A percentile compares a stretch with the other conserved stretches of the same genome.
phyloP scores from a whole-genome alignment of 2,797 vertebrate species.

The Chaetodon trifasciatus region DNA sequence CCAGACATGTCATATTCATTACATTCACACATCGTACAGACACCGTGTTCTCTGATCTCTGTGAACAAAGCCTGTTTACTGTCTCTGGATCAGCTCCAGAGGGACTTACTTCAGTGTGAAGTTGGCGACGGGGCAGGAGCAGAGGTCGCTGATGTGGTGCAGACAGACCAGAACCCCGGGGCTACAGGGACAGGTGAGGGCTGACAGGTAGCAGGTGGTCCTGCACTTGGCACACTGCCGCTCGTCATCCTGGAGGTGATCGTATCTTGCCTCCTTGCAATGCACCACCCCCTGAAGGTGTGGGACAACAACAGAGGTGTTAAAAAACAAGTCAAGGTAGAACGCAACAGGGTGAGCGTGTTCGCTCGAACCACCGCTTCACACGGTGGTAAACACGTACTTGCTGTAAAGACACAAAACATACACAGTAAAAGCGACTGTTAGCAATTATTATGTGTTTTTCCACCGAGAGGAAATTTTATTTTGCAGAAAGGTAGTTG shows the following conservation, averaged over 20 bases:
- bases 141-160: conserved; percentile 90
- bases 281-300: conserved; percentile 88
- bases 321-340: not conserved
- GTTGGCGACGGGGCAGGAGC: conserved; percentile 89
- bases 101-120: conserved; percentile 92
- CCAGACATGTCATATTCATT: not conserved
- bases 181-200: conserved; percentile 92
- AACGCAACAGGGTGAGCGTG: not conserved
- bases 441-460: not conserved
- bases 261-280: conserved; percentile 88
- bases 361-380: not conserved
- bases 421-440: not conserved
- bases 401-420: not conserved
- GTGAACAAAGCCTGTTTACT: not conserved
- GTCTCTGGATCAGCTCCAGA: not conserved
- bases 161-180: conserved; percentile 92
- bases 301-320: conserved; percentile 7
- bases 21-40: not conserved
- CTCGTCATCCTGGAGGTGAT: conserved; percentile 95
- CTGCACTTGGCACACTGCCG: conserved; percentile 95
- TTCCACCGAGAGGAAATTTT: not conserved
- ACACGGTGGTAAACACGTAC: conserved; percentile 9
- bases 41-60: not conserved
- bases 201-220: conserved; percentile 97
- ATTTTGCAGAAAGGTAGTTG: not conserved